Evolutionary conservation across 2,888 invertebrate genomes (phyloP).

Genomic region (Romanomermis culicivorax): DNA sequence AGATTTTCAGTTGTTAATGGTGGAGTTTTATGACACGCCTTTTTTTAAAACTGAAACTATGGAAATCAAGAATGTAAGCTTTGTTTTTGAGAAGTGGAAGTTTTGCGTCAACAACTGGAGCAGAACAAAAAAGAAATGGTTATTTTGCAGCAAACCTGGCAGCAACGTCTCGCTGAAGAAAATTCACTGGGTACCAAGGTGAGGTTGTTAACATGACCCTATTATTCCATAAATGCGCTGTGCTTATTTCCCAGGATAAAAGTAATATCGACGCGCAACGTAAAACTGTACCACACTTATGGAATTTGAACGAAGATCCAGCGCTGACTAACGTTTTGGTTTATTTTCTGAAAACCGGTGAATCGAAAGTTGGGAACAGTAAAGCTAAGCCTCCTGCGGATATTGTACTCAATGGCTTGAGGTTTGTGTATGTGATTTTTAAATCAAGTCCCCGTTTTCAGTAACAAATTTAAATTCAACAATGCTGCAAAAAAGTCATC

Average conservation of each 20-base stretch:
- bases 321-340: constrained; percentile 36
- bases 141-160: constrained; percentile 35
- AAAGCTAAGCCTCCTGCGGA: constrained; percentile 29
- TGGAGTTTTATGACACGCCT: too few relatives aligned
- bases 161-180: constrained; percentile 24
- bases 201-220: too few relatives aligned
- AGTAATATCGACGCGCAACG: constrained; percentile 25
- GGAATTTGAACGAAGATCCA: constrained; percentile 39
- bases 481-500: too few relatives aligned
- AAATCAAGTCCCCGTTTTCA: too few relatives aligned
- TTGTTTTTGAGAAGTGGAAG: constrained; percentile 20
- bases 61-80: too few relatives aligned
- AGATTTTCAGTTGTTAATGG: too few relatives aligned
- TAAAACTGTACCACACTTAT: constrained; percentile 34
- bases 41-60: too few relatives aligned
- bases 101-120: constrained; percentile 23
- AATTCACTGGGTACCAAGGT: constrained; percentile 16
- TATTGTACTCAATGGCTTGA: constrained; percentile 35
- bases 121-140: constrained; percentile 36
- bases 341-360: constrained; percentile 34
- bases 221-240: too few relatives aligned
- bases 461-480: too few relatives aligned
- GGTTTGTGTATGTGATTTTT: constrained; percentile 23
- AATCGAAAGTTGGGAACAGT: constrained; percentile 26
- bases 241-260: not conserved